Base-by-base conservation (phyloP, 2,113 vertebrate species). In the Otis tarda region DNA sequence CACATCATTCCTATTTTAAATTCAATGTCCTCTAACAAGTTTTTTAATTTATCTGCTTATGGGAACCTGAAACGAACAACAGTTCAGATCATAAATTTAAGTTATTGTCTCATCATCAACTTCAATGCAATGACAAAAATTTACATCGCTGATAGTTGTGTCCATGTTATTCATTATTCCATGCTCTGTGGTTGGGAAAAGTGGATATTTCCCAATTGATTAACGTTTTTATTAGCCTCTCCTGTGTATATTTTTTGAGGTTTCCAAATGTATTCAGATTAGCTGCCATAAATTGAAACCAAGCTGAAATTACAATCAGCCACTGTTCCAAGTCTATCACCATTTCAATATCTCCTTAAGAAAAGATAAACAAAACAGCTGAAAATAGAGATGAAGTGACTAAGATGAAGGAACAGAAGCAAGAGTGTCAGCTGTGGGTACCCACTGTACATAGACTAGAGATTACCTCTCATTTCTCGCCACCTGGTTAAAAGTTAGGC, bases 41-140 rank as follows among this genome's bases (percentile, higher is more conserved):
- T 7, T 80, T 85, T 85, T 63, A 85, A 63, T 77, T 22, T 47
- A 50, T 65, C n/a, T 79, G 6, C 67, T 94, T 89, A 73, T 25
- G 45, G 45, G 57, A 95, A 96, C 91, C 9, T 12, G 31, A 76
- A 50, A 74, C 41, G 15, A 91, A 31, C 41, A 79, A 69, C 45
- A 82, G 45, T 50, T 85, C 55, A 90, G 78, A 49, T 52, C 67
- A 76, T 83, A 95, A 89, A 94, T 93, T 84, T 87, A 60, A 83
- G 6, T 91, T 83, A 77, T 14, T 77, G 61, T 79, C 82, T 92
- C 83, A 90, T 91, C 49, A 94, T 79, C 70, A 79, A 6, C 41
- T 93, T 79, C 3, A 0, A 65, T 18, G 8, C 45, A 83, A 41
- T 65, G 53, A 82, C 69, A 95, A n/a, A 27, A 76, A 73, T 74